Evolutionary conservation across 2,888 invertebrate species (phyloP).

Genomic region (Tubulanus polymorphus): DNA sequence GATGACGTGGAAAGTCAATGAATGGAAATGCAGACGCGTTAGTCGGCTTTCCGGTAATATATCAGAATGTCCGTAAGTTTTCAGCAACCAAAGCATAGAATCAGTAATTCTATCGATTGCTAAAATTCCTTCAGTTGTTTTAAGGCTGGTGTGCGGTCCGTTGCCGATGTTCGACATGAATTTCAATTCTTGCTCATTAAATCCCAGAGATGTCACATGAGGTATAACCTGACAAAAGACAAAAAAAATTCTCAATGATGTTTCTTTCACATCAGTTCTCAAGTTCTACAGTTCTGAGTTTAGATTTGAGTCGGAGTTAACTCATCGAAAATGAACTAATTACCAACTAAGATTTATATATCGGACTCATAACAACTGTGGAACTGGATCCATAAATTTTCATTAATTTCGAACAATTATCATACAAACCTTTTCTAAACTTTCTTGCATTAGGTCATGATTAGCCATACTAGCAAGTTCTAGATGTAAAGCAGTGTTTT

Average conservation of each 20-base stretch:
- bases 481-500: constrained; percentile 52
- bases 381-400: neutral
- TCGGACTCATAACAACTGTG: neutral
- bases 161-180: constrained; percentile 49
- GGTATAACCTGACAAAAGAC: constrained; percentile 43
- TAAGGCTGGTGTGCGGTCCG: constrained; percentile 42
- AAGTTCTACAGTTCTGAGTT: no score
- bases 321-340: no score
- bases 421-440: constrained; percentile 50
- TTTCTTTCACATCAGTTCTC: no score
- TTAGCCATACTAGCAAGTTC: constrained; percentile 55
- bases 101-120: constrained; percentile 54
- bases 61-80: constrained; percentile 48
- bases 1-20: constrained; percentile 55
- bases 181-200: constrained; percentile 56
- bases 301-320: no score
- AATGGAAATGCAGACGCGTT: constrained; percentile 56
- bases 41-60: constrained; percentile 43
- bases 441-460: constrained; percentile 39
- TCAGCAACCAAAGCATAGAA: constrained; percentile 55
- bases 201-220: constrained; percentile 50
- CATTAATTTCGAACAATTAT: no score
- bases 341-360: no score
- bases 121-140: constrained; percentile 40
- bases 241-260: no score